Conservation (phyloP, 92 coral and sea anemone genomes). For the Porites divaricata region DNA sequence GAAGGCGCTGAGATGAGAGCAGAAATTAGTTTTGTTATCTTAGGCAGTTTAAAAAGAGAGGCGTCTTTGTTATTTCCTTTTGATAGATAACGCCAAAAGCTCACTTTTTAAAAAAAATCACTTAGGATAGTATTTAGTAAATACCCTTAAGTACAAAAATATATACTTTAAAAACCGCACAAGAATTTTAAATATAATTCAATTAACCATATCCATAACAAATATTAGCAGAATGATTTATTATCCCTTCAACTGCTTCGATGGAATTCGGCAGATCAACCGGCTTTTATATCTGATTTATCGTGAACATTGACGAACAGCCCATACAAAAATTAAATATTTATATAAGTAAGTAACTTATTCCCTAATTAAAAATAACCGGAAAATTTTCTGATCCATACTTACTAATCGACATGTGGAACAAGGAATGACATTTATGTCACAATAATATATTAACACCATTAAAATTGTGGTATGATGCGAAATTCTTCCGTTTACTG, state of each 20-base stretch:
- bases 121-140: neutral
- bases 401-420: no score
- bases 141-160: constrained; percentile 17
- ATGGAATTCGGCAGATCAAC: neutral
- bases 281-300: neutral
- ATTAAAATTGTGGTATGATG: neutral
- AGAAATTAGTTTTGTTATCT: neutral
- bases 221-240: neutral
- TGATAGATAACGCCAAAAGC: neutral
- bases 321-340: no score
- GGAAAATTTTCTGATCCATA: no score
- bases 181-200: neutral
- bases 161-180: constrained; percentile 10
- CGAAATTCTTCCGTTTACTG: no score
- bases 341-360: no score
- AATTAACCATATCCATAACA: neutral
- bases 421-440: neutral
- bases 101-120: neutral
- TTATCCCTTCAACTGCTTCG: neutral
- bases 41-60: neutral
- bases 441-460: neutral
- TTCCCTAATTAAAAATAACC: no score
- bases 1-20: neutral
- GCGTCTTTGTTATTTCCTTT: neutral
- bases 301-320: neutral